Conservation (phyloP, 2,113 vertebrate genomes). For the Prolemur simus region DNA sequence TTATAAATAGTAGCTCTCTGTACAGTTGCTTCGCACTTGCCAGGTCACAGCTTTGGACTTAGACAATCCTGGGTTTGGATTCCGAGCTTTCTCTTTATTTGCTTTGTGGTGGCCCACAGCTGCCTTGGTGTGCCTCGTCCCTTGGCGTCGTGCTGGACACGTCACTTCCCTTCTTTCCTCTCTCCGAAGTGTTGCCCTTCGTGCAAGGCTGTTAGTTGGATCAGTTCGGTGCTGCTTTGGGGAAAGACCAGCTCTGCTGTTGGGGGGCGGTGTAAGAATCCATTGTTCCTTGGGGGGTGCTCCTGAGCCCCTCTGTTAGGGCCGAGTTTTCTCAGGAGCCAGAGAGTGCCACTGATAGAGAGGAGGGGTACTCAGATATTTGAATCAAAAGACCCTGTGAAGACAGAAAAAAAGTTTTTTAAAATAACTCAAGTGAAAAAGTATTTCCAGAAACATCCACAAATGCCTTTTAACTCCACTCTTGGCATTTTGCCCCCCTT, state of each 20-base stretch:
- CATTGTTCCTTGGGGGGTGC: too few species aligned
- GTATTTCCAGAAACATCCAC: not conserved
- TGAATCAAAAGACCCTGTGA: not conserved
- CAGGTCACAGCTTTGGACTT: not conserved
- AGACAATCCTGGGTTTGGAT: not conserved
- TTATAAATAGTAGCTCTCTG: not conserved
- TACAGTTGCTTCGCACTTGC: not conserved
- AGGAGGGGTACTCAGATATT: not conserved
- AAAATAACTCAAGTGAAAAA: not conserved
- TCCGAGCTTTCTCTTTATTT: not conserved
- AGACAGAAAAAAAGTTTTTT: not conserved
- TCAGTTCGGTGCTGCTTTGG: not conserved
- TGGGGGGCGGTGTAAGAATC: not conserved
- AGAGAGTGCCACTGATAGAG: not conserved
- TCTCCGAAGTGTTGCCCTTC: not conserved
- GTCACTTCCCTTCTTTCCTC: not conserved
- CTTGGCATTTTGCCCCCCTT: not conserved
- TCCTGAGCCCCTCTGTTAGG: not conserved
- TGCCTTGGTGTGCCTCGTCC: not conserved
- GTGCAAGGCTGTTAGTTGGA: not conserved
- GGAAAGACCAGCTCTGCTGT: not conserved
- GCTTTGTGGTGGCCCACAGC: not conserved
- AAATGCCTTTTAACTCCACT: too few species aligned
- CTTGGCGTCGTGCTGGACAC: accelerated
- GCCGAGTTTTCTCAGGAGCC: not conserved